A percentile compares a stretch with the other conserved stretches of the same genome.
These are phyloP conservation scores for Cydia amplana DNA, from an alignment of 1,140 invertebrate genomes.

Conservation along the genomic window DNA sequence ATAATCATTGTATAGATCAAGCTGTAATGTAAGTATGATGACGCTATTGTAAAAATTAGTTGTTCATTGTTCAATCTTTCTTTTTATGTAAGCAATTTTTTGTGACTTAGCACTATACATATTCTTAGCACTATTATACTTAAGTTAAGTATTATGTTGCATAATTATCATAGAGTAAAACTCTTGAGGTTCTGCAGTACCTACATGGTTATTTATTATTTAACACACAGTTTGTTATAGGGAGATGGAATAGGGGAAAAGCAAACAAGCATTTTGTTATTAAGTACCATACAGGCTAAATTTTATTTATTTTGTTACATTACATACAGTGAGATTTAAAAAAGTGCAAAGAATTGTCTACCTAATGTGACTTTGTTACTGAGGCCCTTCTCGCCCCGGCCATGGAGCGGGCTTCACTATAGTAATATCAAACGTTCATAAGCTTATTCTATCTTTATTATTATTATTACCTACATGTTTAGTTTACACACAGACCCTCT, in stretches of 20 bases:
- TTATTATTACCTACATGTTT: slow-evolving; percentile 37
- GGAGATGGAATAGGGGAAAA: background rate
- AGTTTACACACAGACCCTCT: background rate
- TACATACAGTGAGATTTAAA: slow-evolving; percentile 58
- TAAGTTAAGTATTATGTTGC: too few relatives aligned
- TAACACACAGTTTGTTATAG: background rate
- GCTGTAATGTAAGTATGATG: too few relatives aligned
- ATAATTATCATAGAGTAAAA: too few relatives aligned
- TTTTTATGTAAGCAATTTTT: too few relatives aligned
- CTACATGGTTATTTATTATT: too few relatives aligned
- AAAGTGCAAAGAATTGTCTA: slow-evolving; percentile 66
- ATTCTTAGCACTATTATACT: too few relatives aligned
- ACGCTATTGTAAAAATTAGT: too few relatives aligned
- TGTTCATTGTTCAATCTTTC: too few relatives aligned
- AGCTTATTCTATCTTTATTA: slow-evolving; percentile 46
- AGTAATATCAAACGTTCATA: slow-evolving; percentile 65
- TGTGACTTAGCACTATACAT: too few relatives aligned
- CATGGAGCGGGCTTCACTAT: slow-evolving; percentile 29
- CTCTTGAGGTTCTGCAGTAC: too few relatives aligned
- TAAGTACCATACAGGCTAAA: slow-evolving; percentile 30
- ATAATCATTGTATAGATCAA: too few relatives aligned
- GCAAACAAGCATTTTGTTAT: slow-evolving; percentile 9
- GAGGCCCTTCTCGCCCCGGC: background rate
- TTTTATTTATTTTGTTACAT: slow-evolving; percentile 38
- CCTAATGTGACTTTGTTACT: slow-evolving; percentile 42